Percentiles rank a stretch among this genome's conserved stretches.
phyloP scores from a whole-genome alignment of 1,140 invertebrate genomes.

The Nixonia krombeini region DNA sequence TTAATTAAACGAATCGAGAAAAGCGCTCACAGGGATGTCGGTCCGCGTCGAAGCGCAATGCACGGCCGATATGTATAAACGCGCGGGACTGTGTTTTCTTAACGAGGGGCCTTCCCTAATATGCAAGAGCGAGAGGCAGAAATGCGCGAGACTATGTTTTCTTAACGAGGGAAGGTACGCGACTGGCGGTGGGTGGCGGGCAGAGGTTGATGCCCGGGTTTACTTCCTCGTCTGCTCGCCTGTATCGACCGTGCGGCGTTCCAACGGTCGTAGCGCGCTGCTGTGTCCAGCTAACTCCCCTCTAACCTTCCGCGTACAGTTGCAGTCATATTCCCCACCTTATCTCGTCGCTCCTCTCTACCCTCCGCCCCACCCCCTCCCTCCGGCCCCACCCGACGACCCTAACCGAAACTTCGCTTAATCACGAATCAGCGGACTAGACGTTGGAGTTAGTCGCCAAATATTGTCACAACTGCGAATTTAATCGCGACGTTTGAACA shows the following conservation, averaged over 20 bases:
- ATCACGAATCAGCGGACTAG: too few species aligned
- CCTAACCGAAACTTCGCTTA: not conserved
- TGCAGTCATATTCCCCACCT: not conserved
- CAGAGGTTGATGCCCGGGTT: slow-evolving; percentile 38
- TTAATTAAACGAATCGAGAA: too few species aligned
- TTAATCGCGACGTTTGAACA: too few species aligned
- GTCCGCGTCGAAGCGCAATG: not conserved
- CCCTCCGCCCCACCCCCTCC: not conserved
- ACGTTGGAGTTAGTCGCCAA: too few species aligned
- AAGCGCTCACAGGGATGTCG: not conserved
- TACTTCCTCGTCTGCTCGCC: slow-evolving; percentile 31
- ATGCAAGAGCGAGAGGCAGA: not conserved
- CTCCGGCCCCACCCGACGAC: not conserved
- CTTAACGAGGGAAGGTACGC: slow-evolving; percentile 11
- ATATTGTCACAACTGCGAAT: too few species aligned
- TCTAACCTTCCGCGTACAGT: slow-evolving; percentile 1
- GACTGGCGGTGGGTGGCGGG: slow-evolving; percentile 12
- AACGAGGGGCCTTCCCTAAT: too few species aligned
- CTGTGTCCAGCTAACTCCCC: slow-evolving; percentile 8
- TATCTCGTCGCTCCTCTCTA: not conserved
- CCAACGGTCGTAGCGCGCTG: slow-evolving; percentile 19
- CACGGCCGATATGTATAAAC: too few species aligned
- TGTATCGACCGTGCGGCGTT: slow-evolving; percentile 21
- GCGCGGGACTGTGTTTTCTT: too few species aligned
- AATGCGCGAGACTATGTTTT: slow-evolving; percentile 3